phyloP scores from a whole-genome alignment of 2,888 invertebrate genomes.

The Sphecodes monilicornis region DNA sequence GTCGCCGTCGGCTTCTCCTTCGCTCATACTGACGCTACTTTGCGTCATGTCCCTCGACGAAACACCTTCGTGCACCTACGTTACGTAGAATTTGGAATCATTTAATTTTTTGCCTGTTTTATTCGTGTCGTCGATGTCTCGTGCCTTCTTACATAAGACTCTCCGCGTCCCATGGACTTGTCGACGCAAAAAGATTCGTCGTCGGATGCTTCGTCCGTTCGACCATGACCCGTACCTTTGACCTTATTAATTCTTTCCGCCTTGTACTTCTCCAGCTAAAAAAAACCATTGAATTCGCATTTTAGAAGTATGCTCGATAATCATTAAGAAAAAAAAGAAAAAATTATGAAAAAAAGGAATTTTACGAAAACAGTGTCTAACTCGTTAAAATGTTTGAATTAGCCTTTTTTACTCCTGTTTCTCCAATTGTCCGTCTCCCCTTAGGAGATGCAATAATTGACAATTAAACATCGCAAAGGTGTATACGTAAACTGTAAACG shows the following conservation, averaged over 20 bases:
- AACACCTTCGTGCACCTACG: constrained; percentile 73
- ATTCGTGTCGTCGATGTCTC: not conserved
- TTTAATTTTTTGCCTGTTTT: not conserved
- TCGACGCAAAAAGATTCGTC: constrained; percentile 77
- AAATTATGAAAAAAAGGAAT: not conserved
- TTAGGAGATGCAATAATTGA: not conserved
- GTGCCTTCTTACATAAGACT: constrained; percentile 71
- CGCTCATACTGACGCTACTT: constrained; percentile 82
- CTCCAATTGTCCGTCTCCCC: not conserved
- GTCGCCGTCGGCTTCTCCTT: constrained; percentile 82
- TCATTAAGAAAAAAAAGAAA: not conserved
- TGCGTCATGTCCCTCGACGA: constrained; percentile 79
- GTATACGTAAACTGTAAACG: not conserved
- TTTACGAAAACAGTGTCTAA: too few relatives aligned
- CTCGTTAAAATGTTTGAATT: too few relatives aligned
- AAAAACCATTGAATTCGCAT: not conserved
- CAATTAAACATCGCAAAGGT: not conserved
- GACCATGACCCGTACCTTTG: constrained; percentile 58
- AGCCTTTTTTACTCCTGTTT: not conserved
- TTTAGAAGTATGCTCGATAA: too few relatives aligned
- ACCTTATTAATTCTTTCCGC: constrained; percentile 64
- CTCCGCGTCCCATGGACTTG: constrained; percentile 71
- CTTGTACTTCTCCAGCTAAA: constrained; percentile 78
- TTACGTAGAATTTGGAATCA: not conserved
- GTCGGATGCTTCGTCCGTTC: constrained; percentile 74